Base-by-base conservation (phyloP, 2,797 vertebrate genomes). In the Chaetophractus vellerosus region DNA sequence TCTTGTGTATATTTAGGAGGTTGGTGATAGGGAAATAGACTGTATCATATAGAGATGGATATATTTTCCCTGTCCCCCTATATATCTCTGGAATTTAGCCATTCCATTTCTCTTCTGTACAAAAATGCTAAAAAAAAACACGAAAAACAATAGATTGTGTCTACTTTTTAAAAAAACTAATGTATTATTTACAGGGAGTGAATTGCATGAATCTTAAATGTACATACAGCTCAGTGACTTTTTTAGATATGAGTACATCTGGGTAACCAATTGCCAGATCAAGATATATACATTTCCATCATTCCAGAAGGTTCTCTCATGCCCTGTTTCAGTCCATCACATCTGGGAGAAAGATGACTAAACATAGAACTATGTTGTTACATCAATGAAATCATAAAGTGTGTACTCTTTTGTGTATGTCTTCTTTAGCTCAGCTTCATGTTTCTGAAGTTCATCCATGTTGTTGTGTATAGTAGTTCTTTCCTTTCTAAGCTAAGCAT, bases 201-300 rank as follows among this genome's bases (percentile, higher is more conserved):
- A 91, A 86, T 82, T 15, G 4, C 9, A 94, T 10, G 78, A 86
- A 86, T 93, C 59, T 82, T 82, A 93, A 90, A 28, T 52, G 9
- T 52, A 28, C 26, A 10, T 59, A n/a, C 31, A 86, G 28, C 9
- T 63, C 33, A 88, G 45, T 83, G 64, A 41, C 18, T 41, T 7
- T 9, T 26, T 31, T 28, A 57, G 21, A 24, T 9, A 23, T 66
- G n/a, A 26, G 38, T n/a, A 7, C 36, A 59, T 68, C 6, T 82
- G n/a, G 7, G 6, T 16, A 85, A 88, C 55, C 52, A 91, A 18
- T 59, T 61, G 12, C 31, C 50, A 72, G 23, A 69, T 31, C 18
- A 88, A 82, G 16, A 76, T 79, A 83, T 55, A 55, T 48, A 57
- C n/a, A 90, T 61, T 79, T 95, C 16, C 41, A 19, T 75, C 28